Percentiles rank a stretch among this genome's conserved stretches.
Conservation (phyloP, 1,140 invertebrate genomes). For the Drosophila baimaii region DNA sequence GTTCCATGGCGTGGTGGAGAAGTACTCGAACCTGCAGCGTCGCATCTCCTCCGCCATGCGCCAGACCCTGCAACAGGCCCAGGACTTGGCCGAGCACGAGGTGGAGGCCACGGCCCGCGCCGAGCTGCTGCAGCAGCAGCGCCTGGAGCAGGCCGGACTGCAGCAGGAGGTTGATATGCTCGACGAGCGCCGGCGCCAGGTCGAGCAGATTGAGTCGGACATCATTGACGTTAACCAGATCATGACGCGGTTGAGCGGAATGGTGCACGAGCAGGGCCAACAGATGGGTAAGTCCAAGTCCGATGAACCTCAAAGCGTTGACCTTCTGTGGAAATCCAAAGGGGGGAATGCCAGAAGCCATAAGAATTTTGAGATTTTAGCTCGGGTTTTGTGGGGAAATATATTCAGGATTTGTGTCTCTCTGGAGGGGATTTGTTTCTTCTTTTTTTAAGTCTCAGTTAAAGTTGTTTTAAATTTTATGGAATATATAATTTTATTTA, state of each 20-base stretch:
- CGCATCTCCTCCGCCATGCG: slow-evolving; percentile 92
- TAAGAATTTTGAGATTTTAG: background rate
- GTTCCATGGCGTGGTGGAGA: slow-evolving; percentile 91
- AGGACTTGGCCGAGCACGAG: slow-evolving; percentile 84
- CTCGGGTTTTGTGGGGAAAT: no score
- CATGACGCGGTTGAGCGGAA: slow-evolving; percentile 92
- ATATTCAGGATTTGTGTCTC: background rate
- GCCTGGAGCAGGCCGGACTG: slow-evolving; percentile 86
- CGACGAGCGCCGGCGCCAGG: slow-evolving; percentile 89
- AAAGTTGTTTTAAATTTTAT: no score
- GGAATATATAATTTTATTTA: no score
- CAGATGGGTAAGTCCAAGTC: slow-evolving; percentile 89
- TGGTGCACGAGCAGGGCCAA: slow-evolving; percentile 93
- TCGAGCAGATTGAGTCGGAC: slow-evolving; percentile 92
- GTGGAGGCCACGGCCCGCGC: slow-evolving; percentile 82
- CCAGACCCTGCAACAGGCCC: slow-evolving; percentile 86
- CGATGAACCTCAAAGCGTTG: slow-evolving; percentile 4
- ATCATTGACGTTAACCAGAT: slow-evolving; percentile 96
- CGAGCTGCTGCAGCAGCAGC: slow-evolving; percentile 86
- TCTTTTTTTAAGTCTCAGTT: no score
- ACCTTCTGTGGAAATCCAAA: background rate
- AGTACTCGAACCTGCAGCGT: slow-evolving; percentile 92
- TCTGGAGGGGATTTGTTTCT: background rate
- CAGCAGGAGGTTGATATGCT: slow-evolving; percentile 93
- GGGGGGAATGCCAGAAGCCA: background rate